A percentile compares a stretch with the other conserved stretches of the same genome.
phyloP scores from a whole-genome alignment of 53 echinoderm and acorn worm genomes.

The Henricia sp. region DNA sequence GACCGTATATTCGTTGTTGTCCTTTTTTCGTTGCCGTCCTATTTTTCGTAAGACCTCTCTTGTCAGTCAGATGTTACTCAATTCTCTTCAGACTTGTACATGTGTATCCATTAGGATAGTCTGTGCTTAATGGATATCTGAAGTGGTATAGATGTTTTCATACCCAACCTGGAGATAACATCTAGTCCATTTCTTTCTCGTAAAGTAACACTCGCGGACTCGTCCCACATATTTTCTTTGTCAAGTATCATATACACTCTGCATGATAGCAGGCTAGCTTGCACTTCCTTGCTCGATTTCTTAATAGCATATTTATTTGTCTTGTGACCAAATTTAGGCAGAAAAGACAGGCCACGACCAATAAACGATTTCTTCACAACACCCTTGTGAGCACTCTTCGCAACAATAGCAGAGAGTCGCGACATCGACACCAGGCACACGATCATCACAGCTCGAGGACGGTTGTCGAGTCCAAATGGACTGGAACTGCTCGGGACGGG shows the following conservation, averaged over 20 bases:
- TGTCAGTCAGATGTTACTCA: too few species aligned
- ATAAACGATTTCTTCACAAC: conserved; percentile 61
- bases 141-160: not conserved
- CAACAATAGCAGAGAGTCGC: not conserved
- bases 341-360: conserved; percentile 54
- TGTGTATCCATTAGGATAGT: too few species aligned
- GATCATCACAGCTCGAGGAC: not conserved
- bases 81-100: too few species aligned
- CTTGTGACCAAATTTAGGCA: conserved; percentile 35
- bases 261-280: not conserved
- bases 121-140: not conserved
- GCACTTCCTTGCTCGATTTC: not conserved
- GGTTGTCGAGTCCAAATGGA: not conserved
- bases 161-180: not conserved
- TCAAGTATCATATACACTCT: not conserved
- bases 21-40: too few species aligned
- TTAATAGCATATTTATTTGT: not conserved
- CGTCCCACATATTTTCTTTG: not conserved
- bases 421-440: not conserved
- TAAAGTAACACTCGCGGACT: conserved; percentile 13
- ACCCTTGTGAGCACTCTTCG: conserved; percentile 60
- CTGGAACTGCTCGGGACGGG: not conserved
- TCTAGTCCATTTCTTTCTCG: too few species aligned
- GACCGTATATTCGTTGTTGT: too few species aligned
- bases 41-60: too few species aligned